Evolutionary conservation across 2,797 vertebrate species (phyloP), one percentile per base, ranked within the genome.

Genomic region (Poliocrania exsul): DNA sequence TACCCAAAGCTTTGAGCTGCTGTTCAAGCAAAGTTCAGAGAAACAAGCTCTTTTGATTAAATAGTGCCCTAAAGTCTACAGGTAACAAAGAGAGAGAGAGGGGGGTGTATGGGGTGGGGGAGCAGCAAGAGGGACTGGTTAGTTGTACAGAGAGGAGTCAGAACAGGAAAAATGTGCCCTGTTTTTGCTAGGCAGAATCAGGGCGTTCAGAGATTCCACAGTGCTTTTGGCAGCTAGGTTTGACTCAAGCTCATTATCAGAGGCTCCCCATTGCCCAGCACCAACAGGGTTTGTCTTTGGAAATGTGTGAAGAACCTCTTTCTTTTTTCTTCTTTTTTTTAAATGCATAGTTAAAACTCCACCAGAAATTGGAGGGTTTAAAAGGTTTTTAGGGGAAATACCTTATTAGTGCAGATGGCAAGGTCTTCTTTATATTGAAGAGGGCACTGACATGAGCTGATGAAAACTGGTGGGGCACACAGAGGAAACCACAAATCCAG

Each of bases 11-110:
- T 91, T 80, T 74, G 83, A 94, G 81, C 66, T 79, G 62, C 62
- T 86, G 26, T 87, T 81, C 64, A 83, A 62, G 67, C 73, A 62
- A 87, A 82, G 74, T 77, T 95, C 77, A 90, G 85, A 85, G 90
- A 82, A 85, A 67, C 44, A 78, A 90, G 37, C 17, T 82, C 77
- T 93, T 90, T 74, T 84, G 77, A 82, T 92, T 93, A 91, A 87
- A 80, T 35, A 75, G 40, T 58, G 60, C 57, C 53, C 57, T 28
- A 67, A 87, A 84, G 69, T 61, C 35, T 85, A n/a, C 40, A 83
- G 56, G 51, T 89, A 70, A 75, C 57, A 93, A 86, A 74, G 40
- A 65, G 72, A 74, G 50, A 90, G 57, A 73, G 65, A 25, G 44
- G 33, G 33, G 19, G 25, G 31, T 69, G 21, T 65, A 10, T 29